These are phyloP conservation scores for Tachina fera DNA, from an alignment of 2,888 invertebrate species.

Conservation along the genomic window DNA sequence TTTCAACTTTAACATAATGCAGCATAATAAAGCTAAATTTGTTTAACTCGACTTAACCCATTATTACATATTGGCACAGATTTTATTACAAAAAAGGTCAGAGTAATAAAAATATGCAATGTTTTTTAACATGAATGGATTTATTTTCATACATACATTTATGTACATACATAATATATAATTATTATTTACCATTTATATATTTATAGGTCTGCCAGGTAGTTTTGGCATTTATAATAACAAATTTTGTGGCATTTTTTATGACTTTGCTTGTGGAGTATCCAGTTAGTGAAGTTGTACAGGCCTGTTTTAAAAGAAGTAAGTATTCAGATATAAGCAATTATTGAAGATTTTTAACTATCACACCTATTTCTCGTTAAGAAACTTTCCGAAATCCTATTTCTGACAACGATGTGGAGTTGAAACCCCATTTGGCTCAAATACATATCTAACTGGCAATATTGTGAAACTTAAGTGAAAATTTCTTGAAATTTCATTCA, in stretches of 20 bases:
- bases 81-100: no score
- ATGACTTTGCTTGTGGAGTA: constrained; percentile 75
- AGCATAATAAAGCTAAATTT: no score
- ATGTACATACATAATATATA: not conserved
- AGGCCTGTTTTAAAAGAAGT: constrained; percentile 44
- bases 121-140: no score
- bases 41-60: no score
- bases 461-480: not conserved
- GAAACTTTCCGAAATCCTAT: not conserved
- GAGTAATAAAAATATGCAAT: no score
- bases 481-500: not conserved
- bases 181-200: not conserved
- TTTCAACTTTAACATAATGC: no score
- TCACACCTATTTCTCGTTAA: not conserved
- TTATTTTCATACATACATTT: no score
- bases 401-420: constrained; percentile 16
- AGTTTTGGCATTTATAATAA: constrained; percentile 73
- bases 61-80: no score
- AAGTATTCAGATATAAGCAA: constrained; percentile 20
- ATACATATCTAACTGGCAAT: constrained; percentile 9
- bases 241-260: constrained; percentile 74
- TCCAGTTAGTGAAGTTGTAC: constrained; percentile 74
- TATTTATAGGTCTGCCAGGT: constrained; percentile 72
- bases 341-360: constrained; percentile 10
- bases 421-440: constrained; percentile 37